A percentile compares a stretch with the other conserved stretches of the same genome.
Conservation (phyloP, 2,113 vertebrate species). For the Caretta caretta region DNA sequence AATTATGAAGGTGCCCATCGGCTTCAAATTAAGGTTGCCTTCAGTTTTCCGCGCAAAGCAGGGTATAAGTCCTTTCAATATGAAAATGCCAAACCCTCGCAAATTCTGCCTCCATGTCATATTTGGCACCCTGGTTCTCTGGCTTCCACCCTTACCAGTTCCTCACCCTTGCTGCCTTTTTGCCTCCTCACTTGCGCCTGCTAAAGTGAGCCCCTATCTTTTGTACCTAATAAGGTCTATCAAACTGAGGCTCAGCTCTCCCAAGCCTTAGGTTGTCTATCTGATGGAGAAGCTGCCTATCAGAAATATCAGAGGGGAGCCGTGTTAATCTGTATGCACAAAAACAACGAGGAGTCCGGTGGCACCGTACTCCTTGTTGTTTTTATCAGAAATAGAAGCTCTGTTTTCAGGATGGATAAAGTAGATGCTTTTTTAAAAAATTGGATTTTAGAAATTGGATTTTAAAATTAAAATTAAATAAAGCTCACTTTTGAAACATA, state of each 20-base stretch:
- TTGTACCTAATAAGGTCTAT: fast-evolving
- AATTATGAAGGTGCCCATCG: background rate
- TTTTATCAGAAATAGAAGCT: background rate
- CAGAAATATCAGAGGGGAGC: no score
- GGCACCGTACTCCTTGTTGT: no score
- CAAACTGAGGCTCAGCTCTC: background rate
- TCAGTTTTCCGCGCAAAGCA: background rate
- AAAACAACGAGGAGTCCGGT: no score
- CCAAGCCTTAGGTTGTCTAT: fast-evolving
- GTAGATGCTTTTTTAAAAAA: background rate
- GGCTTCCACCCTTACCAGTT: background rate
- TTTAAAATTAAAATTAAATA: background rate
- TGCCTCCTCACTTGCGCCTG: background rate
- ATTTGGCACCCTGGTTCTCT: background rate
- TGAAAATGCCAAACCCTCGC: fast-evolving
- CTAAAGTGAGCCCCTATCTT: background rate
- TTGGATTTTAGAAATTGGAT: no score
- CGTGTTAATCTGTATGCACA: no score
- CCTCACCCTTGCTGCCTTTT: background rate
- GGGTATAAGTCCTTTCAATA: fast-evolving
- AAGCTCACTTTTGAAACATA: background rate
- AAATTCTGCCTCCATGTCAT: background rate
- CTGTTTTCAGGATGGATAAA: background rate
- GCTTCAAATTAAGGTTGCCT: background rate
- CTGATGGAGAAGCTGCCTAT: background rate